Evolutionary conservation across 2,113 vertebrate species (phyloP).

Genomic region (Calypte anna): DNA sequence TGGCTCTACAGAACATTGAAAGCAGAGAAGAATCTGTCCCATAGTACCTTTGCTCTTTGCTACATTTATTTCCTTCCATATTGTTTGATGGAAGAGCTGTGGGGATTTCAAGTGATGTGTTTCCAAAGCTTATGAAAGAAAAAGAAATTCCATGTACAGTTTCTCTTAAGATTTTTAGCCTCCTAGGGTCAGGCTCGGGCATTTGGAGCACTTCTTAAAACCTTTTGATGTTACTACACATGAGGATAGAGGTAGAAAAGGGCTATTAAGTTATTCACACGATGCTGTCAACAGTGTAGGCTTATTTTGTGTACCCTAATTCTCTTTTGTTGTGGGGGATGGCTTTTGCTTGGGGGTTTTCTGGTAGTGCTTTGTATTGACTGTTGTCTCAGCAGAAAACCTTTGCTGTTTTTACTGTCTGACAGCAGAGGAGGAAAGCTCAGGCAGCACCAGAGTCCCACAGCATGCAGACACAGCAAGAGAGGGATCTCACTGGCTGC

Average conservation of each 20-base stretch:
- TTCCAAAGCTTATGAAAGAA: conserved; percentile 27
- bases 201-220: background rate
- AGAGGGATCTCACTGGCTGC: background rate
- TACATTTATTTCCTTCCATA: background rate
- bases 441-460: background rate
- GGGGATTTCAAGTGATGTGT: background rate
- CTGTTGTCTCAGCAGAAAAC: conserved; percentile 8
- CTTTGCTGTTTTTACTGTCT: background rate
- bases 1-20: background rate
- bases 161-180: conserved; percentile 11
- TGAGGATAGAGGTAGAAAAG: background rate
- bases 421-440: background rate
- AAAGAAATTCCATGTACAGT: conserved; percentile 6
- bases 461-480: rapidly evolving
- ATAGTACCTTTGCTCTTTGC: background rate
- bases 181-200: background rate
- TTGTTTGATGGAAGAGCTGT: background rate
- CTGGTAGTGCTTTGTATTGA: background rate
- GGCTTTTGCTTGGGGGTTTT: background rate
- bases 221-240: background rate
- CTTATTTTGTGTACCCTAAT: background rate
- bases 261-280: background rate
- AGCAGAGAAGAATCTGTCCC: background rate
- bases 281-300: background rate
- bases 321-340: background rate